Evolutionary conservation across 1,140 invertebrate species (phyloP).

Genomic region (Drosophila oshimai): DNA sequence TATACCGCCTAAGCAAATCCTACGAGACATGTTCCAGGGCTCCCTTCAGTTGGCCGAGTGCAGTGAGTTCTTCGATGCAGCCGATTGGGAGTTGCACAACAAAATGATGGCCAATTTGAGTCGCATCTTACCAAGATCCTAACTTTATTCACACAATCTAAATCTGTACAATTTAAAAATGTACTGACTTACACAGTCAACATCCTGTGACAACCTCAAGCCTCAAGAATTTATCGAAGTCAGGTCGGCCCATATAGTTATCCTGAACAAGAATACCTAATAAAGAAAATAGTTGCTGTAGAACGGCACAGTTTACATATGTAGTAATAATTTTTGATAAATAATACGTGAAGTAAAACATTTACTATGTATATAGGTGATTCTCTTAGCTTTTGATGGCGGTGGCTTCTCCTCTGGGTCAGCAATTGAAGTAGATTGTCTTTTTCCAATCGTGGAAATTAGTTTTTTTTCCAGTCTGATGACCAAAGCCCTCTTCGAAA

Average conservation of each 20-base stretch:
- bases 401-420: background rate
- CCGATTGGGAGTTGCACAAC: slow-evolving; percentile 11
- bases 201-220: no score
- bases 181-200: no score
- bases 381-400: background rate
- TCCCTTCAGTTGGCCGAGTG: background rate
- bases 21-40: slow-evolving; percentile 14
- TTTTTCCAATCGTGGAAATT: no score
- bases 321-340: no score
- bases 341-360: slow-evolving; percentile 20
- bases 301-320: no score
- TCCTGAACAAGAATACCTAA: slow-evolving; percentile 35
- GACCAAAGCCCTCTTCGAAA: background rate
- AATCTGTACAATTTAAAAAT: no score
- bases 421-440: background rate
- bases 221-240: no score
- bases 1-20: slow-evolving; percentile 7
- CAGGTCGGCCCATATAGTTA: background rate
- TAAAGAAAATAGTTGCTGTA: background rate
- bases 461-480: no score
- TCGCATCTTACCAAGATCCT: background rate
- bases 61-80: slow-evolving; percentile 1
- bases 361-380: background rate
- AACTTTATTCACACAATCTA: background rate
- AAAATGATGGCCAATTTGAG: slow-evolving; percentile 20